These are phyloP conservation scores for Cabera pusaria DNA, from an alignment of 2,888 invertebrate species.

Conservation along the genomic window DNA sequence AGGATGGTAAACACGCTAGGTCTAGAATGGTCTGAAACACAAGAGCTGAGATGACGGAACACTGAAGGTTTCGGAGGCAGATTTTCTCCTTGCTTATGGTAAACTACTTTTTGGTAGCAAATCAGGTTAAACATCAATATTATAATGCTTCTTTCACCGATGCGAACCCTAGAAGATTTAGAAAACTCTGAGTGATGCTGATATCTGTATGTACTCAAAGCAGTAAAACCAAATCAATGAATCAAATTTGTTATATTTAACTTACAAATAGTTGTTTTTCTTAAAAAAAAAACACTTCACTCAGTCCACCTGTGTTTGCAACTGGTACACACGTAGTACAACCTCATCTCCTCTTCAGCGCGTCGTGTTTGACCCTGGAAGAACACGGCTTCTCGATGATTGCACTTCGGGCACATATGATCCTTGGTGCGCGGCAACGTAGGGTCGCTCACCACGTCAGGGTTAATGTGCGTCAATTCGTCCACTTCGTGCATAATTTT, in stretches of 20 bases:
- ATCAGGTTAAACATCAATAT: too few species aligned
- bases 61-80: too few species aligned
- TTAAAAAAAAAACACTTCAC: conserved; percentile 60
- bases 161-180: too few species aligned
- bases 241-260: conserved; percentile 35
- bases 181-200: too few species aligned
- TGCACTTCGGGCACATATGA: conserved; percentile 98
- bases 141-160: too few species aligned
- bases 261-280: conserved; percentile 33
- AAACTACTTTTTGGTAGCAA: too few species aligned
- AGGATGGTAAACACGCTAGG: too few species aligned
- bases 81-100: too few species aligned
- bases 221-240: conserved; percentile 18
- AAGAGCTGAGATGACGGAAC: too few species aligned
- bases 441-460: conserved; percentile 99
- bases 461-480: conserved; percentile 98
- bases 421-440: conserved; percentile 99
- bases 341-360: conserved; percentile 99
- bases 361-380: conserved; percentile 97
- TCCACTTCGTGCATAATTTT: conserved; percentile 99
- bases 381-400: conserved; percentile 97
- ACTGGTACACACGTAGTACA: conserved; percentile 98
- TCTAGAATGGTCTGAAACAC: too few species aligned
- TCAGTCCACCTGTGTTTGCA: conserved; percentile 99
- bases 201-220: too few species aligned